Conservation (phyloP, 92 coral and sea anemone genomes). For the Palythoa grandiflora region DNA sequence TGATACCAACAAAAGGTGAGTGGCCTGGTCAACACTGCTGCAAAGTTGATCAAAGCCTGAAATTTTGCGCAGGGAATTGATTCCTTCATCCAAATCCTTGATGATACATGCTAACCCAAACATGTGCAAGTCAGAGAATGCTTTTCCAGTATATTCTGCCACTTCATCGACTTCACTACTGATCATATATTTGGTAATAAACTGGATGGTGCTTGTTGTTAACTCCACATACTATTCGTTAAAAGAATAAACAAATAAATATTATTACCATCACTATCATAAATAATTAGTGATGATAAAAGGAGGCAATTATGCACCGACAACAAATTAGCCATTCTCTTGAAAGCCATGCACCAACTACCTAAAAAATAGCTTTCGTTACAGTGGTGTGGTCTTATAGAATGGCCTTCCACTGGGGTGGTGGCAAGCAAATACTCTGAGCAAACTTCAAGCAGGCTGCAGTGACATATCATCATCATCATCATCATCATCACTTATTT, state of each 20-base stretch:
- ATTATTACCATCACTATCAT: neutral
- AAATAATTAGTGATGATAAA: too few relatives aligned
- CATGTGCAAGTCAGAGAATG: slow-evolving; percentile 79
- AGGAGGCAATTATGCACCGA: too few relatives aligned
- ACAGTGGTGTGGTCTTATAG: too few relatives aligned
- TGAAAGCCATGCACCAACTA: too few relatives aligned
- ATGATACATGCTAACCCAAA: slow-evolving; percentile 78
- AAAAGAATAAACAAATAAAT: neutral
- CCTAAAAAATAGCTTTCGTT: too few relatives aligned
- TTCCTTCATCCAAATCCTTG: slow-evolving; percentile 79
- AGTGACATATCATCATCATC: neutral
- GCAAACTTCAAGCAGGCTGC: too few relatives aligned
- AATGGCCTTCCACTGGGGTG: too few relatives aligned
- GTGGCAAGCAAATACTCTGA: too few relatives aligned
- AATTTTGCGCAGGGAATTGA: slow-evolving; percentile 46
- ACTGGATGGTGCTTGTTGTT: slow-evolving; percentile 88
- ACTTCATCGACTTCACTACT: slow-evolving; percentile 73
- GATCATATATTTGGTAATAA: slow-evolving; percentile 82
- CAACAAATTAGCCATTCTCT: too few relatives aligned
- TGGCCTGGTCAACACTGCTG: slow-evolving; percentile 77
- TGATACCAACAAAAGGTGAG: slow-evolving; percentile 82
- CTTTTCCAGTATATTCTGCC: slow-evolving; percentile 65
- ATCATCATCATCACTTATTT: neutral
- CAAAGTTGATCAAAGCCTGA: slow-evolving; percentile 75
- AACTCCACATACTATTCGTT: slow-evolving; percentile 78